These are phyloP conservation scores for Pituophis catenifer DNA, from an alignment of 2,113 vertebrate genomes.

Conservation along the genomic window DNA sequence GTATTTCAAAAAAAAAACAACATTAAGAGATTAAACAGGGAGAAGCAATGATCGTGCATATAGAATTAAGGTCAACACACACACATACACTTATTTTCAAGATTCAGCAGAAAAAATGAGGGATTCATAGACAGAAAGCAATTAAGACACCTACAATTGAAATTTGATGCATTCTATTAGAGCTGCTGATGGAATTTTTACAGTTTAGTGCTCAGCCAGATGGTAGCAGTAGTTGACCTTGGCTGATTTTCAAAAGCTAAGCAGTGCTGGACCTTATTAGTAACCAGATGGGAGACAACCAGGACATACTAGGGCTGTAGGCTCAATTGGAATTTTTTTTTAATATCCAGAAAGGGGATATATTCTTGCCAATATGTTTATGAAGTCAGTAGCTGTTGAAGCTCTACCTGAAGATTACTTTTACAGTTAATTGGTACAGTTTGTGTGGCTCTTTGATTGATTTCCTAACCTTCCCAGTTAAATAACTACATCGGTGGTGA, in stretches of 20 bases:
- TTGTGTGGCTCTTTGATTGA: neutral
- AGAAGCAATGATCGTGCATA: neutral
- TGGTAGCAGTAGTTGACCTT: neutral
- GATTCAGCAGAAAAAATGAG: neutral
- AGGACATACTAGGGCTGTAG: neutral
- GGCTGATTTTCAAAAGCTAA: neutral
- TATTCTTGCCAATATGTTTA: neutral
- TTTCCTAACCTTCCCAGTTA: neutral
- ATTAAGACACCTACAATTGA: neutral
- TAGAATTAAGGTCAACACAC: neutral
- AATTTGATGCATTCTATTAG: neutral
- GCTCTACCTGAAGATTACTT: neutral
- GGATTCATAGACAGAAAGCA: neutral
- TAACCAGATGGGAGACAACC: neutral
- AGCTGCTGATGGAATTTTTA: neutral
- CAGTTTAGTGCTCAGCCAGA: neutral
- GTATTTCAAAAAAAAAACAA: slow-evolving; percentile 44
- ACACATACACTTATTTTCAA: neutral
- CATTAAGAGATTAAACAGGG: slow-evolving; percentile 15
- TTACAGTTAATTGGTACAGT: neutral
- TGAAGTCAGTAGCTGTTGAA: neutral
- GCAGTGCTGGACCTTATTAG: neutral
- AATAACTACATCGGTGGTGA: neutral
- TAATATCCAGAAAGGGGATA: neutral
- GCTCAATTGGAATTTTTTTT: neutral